Evolutionary conservation across 2,888 invertebrate species (phyloP).

Genomic region (Ashinkailepas kermadecensis): DNA sequence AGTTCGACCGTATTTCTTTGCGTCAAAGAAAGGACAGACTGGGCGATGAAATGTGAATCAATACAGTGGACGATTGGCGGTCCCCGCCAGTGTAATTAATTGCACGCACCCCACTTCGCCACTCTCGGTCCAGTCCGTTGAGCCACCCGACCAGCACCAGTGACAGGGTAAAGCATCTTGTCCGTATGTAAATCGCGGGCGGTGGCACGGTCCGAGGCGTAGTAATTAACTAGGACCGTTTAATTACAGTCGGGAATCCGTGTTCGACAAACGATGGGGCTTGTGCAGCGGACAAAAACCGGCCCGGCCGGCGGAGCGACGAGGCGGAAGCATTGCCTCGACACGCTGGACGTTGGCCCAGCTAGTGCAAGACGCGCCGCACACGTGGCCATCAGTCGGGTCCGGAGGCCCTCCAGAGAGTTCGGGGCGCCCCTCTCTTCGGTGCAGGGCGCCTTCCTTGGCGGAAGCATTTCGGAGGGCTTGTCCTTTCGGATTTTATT

Average conservation of each 20-base stretch:
- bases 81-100: no score
- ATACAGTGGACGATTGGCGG: no score
- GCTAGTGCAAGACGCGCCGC: no score
- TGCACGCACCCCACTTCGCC: neutral
- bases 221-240: neutral
- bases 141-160: no score
- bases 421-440: no score
- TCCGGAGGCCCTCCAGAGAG: no score
- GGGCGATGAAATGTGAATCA: neutral
- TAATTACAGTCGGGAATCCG: neutral
- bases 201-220: neutral
- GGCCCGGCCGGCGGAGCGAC: neutral
- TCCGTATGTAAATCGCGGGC: neutral
- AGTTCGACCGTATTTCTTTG: no score
- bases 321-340: neutral
- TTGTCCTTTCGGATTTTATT: no score
- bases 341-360: neutral
- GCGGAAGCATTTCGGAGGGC: no score
- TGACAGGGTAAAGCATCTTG: no score
- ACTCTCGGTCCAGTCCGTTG: neutral
- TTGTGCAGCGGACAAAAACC: neutral
- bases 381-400: no score
- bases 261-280: neutral
- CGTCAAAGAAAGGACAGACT: neutral
- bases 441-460: no score